Evolutionary conservation across 2,113 vertebrate genomes (phyloP).

Genomic region (Labrus mixtus): DNA sequence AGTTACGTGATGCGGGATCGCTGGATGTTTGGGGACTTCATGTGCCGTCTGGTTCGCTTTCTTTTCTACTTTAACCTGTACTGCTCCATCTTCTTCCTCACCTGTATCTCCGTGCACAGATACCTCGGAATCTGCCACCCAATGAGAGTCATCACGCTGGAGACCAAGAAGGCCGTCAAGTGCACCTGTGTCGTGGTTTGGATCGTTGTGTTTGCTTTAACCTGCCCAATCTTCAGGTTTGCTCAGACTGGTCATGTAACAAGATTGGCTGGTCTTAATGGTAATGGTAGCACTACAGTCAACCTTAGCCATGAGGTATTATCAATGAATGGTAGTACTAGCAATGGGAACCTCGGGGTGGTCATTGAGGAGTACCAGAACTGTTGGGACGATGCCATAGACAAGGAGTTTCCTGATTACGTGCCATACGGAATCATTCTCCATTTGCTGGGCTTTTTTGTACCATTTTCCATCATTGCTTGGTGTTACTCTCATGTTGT

Average conservation of each 20-base stretch:
- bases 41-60: slow-evolving; percentile 88
- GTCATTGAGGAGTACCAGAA: slow-evolving; percentile 75
- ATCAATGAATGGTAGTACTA: slow-evolving; percentile 41
- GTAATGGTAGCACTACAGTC: slow-evolving; percentile 21
- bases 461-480: slow-evolving; percentile 86
- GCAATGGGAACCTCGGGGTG: neutral
- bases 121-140: slow-evolving; percentile 87
- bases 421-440: slow-evolving; percentile 86
- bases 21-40: slow-evolving; percentile 89
- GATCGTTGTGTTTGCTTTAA: slow-evolving; percentile 85
- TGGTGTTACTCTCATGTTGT: slow-evolving; percentile 89
- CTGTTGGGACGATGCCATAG: slow-evolving; percentile 88
- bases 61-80: slow-evolving; percentile 91
- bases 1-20: slow-evolving; percentile 85
- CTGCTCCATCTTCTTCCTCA: slow-evolving; percentile 91
- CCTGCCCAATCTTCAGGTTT: slow-evolving; percentile 87
- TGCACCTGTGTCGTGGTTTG: slow-evolving; percentile 85
- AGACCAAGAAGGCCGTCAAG: slow-evolving; percentile 85
- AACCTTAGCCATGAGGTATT: slow-evolving; percentile 11
- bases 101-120: slow-evolving; percentile 90
- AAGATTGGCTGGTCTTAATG: slow-evolving; percentile 27
- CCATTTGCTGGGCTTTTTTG: slow-evolving; percentile 85
- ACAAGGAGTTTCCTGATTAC: slow-evolving; percentile 85
- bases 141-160: slow-evolving; percentile 84
- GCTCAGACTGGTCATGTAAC: slow-evolving; percentile 81